Evolutionary conservation across 2,113 vertebrate species (phyloP).

Genomic region (Prinia subflava): DNA sequence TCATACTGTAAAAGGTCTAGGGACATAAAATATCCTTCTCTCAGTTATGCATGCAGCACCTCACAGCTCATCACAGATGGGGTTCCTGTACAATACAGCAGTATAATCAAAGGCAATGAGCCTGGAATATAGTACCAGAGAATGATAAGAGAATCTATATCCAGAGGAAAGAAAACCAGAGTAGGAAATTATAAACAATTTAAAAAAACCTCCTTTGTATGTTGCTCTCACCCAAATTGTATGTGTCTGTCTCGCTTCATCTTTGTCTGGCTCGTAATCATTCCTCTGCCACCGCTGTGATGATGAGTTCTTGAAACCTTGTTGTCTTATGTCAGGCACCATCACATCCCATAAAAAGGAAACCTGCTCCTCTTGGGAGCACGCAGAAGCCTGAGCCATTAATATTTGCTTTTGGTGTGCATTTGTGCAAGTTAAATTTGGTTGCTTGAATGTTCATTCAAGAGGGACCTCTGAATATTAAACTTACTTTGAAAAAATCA

Average conservation of each 20-base stretch:
- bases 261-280: neutral
- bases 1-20: neutral
- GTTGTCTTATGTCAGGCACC: neutral
- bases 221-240: neutral
- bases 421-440: neutral
- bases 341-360: neutral
- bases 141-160: neutral
- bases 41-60: neutral
- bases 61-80: neutral
- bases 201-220: neutral
- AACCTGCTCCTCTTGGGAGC: neutral
- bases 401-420: neutral
- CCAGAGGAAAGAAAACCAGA: neutral
- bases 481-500: neutral
- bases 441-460: neutral
- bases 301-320: neutral
- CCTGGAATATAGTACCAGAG: neutral
- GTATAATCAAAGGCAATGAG: neutral
- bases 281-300: neutral
- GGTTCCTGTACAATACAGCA: neutral
- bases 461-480: neutral
- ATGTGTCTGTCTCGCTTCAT: neutral
- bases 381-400: neutral
- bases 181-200: neutral
- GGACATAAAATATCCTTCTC: neutral